Base-by-base conservation (phyloP, 2,888 invertebrate species). In the Spialia ferax region DNA sequence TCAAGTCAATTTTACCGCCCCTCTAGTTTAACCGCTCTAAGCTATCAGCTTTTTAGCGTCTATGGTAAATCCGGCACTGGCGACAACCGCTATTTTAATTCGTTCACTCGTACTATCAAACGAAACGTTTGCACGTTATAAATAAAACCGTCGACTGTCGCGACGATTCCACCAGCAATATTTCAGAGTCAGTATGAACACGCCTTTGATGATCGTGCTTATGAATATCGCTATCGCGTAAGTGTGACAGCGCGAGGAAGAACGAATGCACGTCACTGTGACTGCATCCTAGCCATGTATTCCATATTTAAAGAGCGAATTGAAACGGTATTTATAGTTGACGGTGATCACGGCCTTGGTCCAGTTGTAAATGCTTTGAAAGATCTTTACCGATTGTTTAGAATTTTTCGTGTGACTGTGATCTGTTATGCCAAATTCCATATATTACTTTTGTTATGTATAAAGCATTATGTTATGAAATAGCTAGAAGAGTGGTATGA, bases 61-160 rank as follows among this genome's bases (percentile, higher is more conserved):
- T n/a, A n/a, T n/a, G n/a, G n/a, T n/a, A n/a, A n/a, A n/a, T n/a
- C n/a, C n/a, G n/a, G n/a, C n/a, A n/a, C n/a, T n/a, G n/a, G 74
- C 75, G 72, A 74, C 74, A 75, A 70, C 70, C 72, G 73, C 74
- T 77, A 78, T 77, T 79, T 78, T 79, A 86, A 87, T 86, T 84
- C 84, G 77, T 80, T 82, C 79, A 87, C 86, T 84, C 84, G 77
- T 80, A 82, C 79, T 83, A 88, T 88, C 88, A 85, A 87, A 84
- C 78, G 80, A 75, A 79, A 79, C 80, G 83, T 86, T 86, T 81
- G 80, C 86, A 85, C 85, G 86, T 85, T 90, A 91, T 91, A 91
- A 90, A 92, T 91, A 91, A 89, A 86, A 81, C 79, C 82, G 81
- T 80, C 79, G 77, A 81, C 85, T 89, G 93, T 92, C 93, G 85